phyloP scores from a whole-genome alignment of 2,888 invertebrate genomes.

The Dexiosoma caninum region DNA sequence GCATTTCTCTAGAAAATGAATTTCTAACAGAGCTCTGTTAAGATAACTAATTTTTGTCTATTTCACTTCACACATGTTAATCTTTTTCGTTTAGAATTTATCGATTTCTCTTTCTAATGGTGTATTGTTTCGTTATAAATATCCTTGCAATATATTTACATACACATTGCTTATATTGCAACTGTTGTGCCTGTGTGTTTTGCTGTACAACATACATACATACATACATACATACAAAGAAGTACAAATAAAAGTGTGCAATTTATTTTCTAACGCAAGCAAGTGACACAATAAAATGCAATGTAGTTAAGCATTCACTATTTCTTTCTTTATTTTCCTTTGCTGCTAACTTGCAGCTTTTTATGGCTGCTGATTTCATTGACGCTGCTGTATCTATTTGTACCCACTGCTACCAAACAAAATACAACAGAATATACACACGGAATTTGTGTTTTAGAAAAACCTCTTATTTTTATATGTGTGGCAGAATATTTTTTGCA shows the following conservation, averaged over 20 bases:
- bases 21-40: too few species aligned
- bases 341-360: not conserved
- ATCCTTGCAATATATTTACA: constrained; percentile 20
- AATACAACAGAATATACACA: not conserved
- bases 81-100: too few species aligned
- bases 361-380: constrained; percentile 18
- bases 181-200: constrained; percentile 23
- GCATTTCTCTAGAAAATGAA: too few species aligned
- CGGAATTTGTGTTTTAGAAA: not conserved
- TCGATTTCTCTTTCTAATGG: not conserved
- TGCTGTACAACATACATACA: constrained; percentile 31
- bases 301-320: constrained; percentile 34
- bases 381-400: not conserved
- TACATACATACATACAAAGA: constrained; percentile 54
- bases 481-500: constrained; percentile 14
- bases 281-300: constrained; percentile 67
- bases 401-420: constrained; percentile 7
- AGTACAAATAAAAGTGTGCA: constrained; percentile 67
- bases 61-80: not conserved
- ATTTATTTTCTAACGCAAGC: constrained; percentile 67
- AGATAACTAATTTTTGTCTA: not conserved
- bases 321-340: not conserved
- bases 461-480: constrained; percentile 4
- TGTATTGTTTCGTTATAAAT: constrained; percentile 22
- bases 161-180: constrained; percentile 18